phyloP scores from a whole-genome alignment of 64 coral and sea anemone species.

The Orbicella faveolata region DNA sequence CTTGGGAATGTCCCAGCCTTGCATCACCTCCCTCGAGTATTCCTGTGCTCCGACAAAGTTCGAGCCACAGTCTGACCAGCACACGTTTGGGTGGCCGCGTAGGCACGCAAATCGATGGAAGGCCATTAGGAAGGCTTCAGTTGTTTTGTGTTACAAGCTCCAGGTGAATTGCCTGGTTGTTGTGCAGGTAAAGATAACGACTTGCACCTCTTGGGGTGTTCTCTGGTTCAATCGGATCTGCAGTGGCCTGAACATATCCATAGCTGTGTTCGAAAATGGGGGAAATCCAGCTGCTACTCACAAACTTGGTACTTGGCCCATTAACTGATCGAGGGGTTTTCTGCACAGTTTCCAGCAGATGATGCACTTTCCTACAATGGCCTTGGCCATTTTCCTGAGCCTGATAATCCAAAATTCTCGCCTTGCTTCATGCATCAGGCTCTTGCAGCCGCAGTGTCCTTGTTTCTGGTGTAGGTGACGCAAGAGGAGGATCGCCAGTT shows the following conservation, averaged over 20 bases:
- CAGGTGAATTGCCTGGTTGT: conserved; percentile 52
- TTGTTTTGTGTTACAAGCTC: conserved; percentile 40
- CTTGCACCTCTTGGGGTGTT: too few species aligned
- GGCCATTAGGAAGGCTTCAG: conserved; percentile 49
- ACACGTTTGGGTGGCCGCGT: conserved; percentile 43
- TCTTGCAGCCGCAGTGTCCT: too few species aligned
- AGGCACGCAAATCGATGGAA: conserved; percentile 39
- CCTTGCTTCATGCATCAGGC: too few species aligned
- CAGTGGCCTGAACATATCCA: too few species aligned
- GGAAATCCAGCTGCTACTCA: too few species aligned
- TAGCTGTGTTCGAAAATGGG: too few species aligned
- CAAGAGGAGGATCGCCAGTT: too few species aligned
- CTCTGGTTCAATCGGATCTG: too few species aligned
- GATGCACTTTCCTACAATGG: conserved; percentile 30
- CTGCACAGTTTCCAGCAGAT: conserved; percentile 48
- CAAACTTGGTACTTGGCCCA: conserved; percentile 48
- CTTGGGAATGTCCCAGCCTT: conserved; percentile 45
- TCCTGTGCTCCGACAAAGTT: conserved; percentile 54
- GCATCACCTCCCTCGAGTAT: conserved; percentile 32
- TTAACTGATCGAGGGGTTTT: conserved; percentile 56
- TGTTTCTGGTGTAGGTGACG: too few species aligned
- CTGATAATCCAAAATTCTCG: too few species aligned
- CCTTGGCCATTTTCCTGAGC: background rate
- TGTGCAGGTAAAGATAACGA: conserved; percentile 43
- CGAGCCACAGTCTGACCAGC: conserved; percentile 58